These are phyloP conservation scores for Idaea dimidiata DNA, from an alignment of 2,888 invertebrate species.

Conservation along the genomic window DNA sequence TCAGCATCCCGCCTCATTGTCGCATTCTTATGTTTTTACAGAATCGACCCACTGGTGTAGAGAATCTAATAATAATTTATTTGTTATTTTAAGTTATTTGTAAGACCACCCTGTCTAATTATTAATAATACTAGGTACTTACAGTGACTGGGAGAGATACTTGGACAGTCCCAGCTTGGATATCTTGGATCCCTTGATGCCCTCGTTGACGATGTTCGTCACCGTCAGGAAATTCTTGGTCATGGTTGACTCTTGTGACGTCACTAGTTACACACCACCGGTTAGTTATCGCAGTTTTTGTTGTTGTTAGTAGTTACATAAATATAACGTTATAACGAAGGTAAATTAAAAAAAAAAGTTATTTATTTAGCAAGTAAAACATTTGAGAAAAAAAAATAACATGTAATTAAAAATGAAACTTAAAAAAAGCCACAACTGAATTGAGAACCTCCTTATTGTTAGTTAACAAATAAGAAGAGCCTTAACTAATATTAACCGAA, in stretches of 20 bases:
- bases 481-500: too few species aligned
- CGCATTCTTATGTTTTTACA: too few species aligned
- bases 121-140: slow-evolving; percentile 80
- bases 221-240: slow-evolving; percentile 82
- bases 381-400: not conserved
- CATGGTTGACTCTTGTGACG: slow-evolving; percentile 74
- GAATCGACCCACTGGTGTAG: too few species aligned
- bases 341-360: not conserved
- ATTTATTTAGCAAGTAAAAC: not conserved
- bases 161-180: slow-evolving; percentile 87
- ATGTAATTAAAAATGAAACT: not conserved
- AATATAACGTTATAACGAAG: not conserved
- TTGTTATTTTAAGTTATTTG: too few species aligned
- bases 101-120: too few species aligned
- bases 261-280: slow-evolving; percentile 49
- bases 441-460: too few species aligned
- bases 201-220: slow-evolving; percentile 85
- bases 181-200: slow-evolving; percentile 87
- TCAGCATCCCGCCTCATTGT: too few species aligned
- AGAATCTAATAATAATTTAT: too few species aligned
- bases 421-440: too few species aligned
- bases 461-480: too few species aligned
- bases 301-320: not conserved
- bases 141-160: slow-evolving; percentile 90
- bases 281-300: not conserved